These are phyloP conservation scores for Tokudaia muenninki DNA, from an alignment of 2,797 vertebrate genomes.

Conservation along the genomic window DNA sequence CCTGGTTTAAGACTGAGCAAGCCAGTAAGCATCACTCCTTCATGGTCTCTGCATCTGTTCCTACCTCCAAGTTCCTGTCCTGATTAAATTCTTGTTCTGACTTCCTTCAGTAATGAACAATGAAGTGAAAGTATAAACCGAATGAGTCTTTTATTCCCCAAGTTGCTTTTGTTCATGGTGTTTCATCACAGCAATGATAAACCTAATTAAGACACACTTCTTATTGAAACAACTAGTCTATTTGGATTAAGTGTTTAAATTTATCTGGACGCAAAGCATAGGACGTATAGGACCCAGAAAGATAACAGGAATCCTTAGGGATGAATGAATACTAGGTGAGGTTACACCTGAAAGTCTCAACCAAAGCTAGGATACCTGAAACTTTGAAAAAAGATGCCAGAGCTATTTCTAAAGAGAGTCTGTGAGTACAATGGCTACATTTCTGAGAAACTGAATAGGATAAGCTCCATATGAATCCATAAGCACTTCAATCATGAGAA, in stretches of 20 bases:
- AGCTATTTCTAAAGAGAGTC: background rate
- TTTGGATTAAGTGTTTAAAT: background rate
- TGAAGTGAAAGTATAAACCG: background rate
- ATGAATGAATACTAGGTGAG: background rate
- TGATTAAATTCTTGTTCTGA: background rate
- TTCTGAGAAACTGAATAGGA: background rate
- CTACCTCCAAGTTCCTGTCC: background rate
- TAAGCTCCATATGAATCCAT: background rate
- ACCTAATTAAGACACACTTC: background rate
- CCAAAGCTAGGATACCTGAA: background rate
- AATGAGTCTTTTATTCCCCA: background rate
- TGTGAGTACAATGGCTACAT: background rate
- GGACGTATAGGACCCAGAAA: background rate
- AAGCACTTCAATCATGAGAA: background rate
- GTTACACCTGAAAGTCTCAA: background rate
- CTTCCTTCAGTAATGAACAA: background rate
- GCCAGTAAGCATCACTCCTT: background rate
- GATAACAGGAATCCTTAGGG: background rate
- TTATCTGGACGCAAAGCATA: background rate
- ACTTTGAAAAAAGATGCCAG: background rate
- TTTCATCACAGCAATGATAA: background rate
- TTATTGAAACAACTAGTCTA: slow-evolving; percentile 23
- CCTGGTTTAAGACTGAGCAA: background rate
- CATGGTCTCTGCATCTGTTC: background rate
- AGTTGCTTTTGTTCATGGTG: background rate